Evolutionary conservation across 1,140 invertebrate genomes (phyloP).

Genomic region (Brachionus rubens): DNA sequence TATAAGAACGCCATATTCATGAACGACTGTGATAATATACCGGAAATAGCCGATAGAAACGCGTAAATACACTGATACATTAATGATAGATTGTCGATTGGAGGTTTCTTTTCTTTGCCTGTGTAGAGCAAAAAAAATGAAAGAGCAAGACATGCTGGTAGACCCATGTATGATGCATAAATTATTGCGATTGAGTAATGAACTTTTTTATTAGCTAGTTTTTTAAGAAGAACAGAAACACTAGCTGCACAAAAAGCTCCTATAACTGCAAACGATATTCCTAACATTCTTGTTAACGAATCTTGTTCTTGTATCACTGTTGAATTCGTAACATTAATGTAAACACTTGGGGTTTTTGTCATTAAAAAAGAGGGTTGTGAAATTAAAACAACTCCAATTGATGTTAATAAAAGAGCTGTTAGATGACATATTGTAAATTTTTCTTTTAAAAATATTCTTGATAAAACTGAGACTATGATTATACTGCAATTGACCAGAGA

Average conservation of each 20-base stretch:
- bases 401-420: background rate
- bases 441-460: constrained; percentile 38
- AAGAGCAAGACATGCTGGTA: background rate
- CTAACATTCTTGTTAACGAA: too few species aligned
- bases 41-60: background rate
- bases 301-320: background rate
- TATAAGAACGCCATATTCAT: constrained; percentile 8
- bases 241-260: background rate
- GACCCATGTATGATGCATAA: constrained; percentile 17
- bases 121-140: background rate
- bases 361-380: constrained; percentile 43
- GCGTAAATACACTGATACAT: background rate
- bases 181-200: constrained; percentile 41
- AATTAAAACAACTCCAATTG: constrained; percentile 16
- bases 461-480: constrained; percentile 23
- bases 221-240: constrained; percentile 13
- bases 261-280: background rate
- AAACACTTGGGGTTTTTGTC: too few species aligned
- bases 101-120: background rate
- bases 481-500: background rate
- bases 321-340: too few species aligned
- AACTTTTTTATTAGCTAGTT: constrained; percentile 46
- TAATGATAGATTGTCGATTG: background rate
- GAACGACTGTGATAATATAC: background rate
- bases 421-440: constrained; percentile 30